Evolutionary conservation across 1,140 invertebrate genomes (phyloP).

Genomic region (Dendrolimus punctatus): DNA sequence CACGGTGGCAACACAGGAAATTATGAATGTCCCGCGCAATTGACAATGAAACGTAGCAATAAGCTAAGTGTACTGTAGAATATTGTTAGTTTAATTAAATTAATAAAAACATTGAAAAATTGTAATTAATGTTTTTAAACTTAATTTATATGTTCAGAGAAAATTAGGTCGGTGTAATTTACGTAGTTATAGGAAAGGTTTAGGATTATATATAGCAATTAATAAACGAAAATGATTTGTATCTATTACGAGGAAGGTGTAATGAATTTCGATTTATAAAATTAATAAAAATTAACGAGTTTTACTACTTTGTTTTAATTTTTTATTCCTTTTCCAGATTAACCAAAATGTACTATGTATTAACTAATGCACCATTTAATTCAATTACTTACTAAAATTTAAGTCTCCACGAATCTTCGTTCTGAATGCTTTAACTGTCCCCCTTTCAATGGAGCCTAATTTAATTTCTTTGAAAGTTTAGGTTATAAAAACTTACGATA

Average conservation of each 20-base stretch:
- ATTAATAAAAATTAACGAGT: conserved; percentile 70
- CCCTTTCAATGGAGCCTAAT: no score
- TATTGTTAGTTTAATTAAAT: conserved; percentile 1
- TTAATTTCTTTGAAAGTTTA: no score
- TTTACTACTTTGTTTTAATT: conserved; percentile 39
- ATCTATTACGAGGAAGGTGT: conserved; percentile 63
- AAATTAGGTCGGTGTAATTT: conserved; percentile 58
- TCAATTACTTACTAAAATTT: neutral
- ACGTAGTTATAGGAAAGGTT: conserved; percentile 56
- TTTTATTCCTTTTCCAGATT: conserved; percentile 17
- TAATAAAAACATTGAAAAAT: conserved; percentile 1
- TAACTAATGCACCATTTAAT: neutral
- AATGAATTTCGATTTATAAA: conserved; percentile 71
- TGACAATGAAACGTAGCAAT: conserved; percentile 7
- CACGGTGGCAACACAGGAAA: no score
- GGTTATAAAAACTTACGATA: no score
- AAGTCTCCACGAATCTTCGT: neutral
- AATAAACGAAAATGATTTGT: conserved; percentile 65
- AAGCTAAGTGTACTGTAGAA: neutral
- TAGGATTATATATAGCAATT: conserved; percentile 57
- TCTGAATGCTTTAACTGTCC: no score
- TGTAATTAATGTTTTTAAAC: conserved; percentile 1
- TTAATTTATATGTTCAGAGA: conserved; percentile 10
- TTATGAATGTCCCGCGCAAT: neutral
- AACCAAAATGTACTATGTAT: neutral